A percentile compares a stretch with the other conserved stretches of the same genome.
Evolutionary conservation across 2,888 invertebrate species (phyloP).

Genomic region (Watsonalla binaria): DNA sequence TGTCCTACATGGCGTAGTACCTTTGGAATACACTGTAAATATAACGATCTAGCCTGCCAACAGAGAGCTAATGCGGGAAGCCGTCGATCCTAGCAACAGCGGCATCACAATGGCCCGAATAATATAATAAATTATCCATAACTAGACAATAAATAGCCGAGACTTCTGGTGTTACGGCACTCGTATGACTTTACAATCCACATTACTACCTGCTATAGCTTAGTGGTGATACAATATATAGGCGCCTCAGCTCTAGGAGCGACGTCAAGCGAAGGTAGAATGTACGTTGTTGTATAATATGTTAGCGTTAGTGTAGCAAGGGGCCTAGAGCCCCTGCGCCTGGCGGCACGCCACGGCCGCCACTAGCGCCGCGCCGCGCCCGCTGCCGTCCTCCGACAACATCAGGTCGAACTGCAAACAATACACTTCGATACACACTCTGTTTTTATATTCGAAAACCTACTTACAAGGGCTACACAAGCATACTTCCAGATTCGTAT

Average conservation of each 20-base stretch:
- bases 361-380: constrained; percentile 96
- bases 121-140: too few species aligned
- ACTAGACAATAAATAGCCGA: neutral
- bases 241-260: neutral
- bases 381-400: constrained; percentile 97
- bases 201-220: neutral
- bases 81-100: constrained; percentile 32
- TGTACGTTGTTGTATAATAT: too few species aligned
- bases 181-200: neutral
- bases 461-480: too few species aligned
- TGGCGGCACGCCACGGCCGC: constrained; percentile 93
- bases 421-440: too few species aligned
- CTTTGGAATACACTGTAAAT: constrained; percentile 6
- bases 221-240: neutral
- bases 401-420: constrained; percentile 90
- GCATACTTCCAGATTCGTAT: too few species aligned
- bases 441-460: too few species aligned
- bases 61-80: constrained; percentile 32
- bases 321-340: constrained; percentile 19
- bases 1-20: constrained; percentile 29
- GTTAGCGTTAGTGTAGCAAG: constrained; percentile 28
- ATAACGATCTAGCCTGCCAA: constrained; percentile 19
- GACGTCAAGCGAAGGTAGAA: neutral
- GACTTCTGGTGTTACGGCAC: neutral
- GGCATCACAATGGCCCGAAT: constrained; percentile 14